These are phyloP conservation scores for Caerostris extrusa DNA, from an alignment of 1,140 invertebrate genomes.

Conservation along the genomic window DNA sequence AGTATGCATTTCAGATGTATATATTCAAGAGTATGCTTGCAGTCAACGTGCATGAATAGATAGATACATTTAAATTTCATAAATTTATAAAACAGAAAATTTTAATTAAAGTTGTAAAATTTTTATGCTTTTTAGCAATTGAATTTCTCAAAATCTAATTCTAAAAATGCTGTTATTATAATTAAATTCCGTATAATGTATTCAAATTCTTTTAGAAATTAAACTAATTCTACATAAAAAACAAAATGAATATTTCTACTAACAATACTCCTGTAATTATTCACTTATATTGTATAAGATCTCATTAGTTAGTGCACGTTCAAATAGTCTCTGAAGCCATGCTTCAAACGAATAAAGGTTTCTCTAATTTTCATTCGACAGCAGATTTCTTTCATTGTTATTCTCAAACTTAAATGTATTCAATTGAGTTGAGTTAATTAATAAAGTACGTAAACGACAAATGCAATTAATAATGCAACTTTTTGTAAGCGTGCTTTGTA, in stretches of 20 bases:
- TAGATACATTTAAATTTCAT: no score
- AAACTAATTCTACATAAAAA: neutral
- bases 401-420: constrained; percentile 52
- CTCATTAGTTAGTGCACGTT: neutral
- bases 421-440: constrained; percentile 45
- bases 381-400: constrained; percentile 31
- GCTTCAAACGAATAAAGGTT: constrained; percentile 28
- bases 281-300: constrained; percentile 9
- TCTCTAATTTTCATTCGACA: constrained; percentile 39
- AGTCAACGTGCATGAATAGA: no score
- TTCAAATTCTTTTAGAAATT: neutral
- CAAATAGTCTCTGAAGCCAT: neutral
- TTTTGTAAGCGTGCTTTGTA: constrained; percentile 40
- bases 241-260: neutral
- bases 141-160: neutral
- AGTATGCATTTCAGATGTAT: neutral
- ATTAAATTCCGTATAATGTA: neutral
- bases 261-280: neutral
- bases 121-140: no score
- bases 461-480: constrained; percentile 47
- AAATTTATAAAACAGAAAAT: no score
- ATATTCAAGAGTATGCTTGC: no score
- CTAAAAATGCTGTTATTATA: neutral
- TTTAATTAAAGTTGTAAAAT: no score
- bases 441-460: constrained; percentile 11